Conservation (phyloP, 1,140 invertebrate species). For the Bombus sibiricus region DNA sequence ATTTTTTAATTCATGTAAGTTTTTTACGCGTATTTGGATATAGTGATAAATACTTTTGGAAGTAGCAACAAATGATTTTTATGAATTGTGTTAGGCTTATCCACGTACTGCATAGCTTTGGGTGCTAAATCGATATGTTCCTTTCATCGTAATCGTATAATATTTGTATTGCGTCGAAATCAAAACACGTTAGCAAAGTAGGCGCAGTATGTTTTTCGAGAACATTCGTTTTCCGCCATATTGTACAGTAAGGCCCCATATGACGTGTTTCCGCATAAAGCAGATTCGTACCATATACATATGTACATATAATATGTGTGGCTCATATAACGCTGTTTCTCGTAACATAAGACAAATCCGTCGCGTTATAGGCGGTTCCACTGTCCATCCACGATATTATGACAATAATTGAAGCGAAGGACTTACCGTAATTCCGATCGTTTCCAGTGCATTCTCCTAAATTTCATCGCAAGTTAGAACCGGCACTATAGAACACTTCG, state of each 20-base stretch:
- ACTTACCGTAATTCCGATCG: neutral
- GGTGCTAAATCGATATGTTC: neutral
- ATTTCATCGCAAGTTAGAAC: neutral
- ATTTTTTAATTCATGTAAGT: neutral
- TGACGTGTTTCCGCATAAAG: no score
- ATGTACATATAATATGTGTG: no score
- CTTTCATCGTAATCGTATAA: neutral
- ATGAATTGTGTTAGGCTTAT: neutral
- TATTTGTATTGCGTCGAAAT: neutral
- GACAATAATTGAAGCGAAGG: neutral
- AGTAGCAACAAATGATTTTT: neutral
- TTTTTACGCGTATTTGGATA: neutral
- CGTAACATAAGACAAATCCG: no score
- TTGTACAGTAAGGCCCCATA: no score
- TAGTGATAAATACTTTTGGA: neutral
- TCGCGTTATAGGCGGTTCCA: no score
- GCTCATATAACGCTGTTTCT: no score
- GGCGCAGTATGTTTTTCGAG: neutral
- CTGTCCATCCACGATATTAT: neutral
- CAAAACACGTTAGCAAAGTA: neutral
- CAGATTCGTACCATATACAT: no score
- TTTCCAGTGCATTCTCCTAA: conserved; percentile 9
- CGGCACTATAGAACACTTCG: no score
- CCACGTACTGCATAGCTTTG: no score
- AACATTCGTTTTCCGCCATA: neutral